Percentiles rank a stretch among this genome's conserved stretches.
These are phyloP conservation scores for Nansenia antarctica DNA, from an alignment of 2,113 vertebrate genomes.

Conservation along the genomic window DNA sequence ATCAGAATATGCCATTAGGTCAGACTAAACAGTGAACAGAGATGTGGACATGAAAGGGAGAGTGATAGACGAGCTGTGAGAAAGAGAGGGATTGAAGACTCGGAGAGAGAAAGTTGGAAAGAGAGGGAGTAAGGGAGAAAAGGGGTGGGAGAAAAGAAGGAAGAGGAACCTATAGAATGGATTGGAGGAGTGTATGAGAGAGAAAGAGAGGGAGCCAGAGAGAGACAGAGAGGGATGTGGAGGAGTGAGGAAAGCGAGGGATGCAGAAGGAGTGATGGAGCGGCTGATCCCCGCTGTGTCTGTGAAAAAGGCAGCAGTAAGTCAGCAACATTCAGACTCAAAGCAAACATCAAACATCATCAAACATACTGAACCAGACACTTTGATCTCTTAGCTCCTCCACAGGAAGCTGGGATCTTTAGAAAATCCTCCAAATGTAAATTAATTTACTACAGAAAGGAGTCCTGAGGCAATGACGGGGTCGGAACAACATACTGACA, in stretches of 20 bases:
- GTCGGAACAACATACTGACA: constrained; percentile 50
- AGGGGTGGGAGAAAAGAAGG: background rate
- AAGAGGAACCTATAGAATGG: too few relatives aligned
- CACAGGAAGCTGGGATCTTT: constrained; percentile 96
- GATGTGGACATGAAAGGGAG: too few relatives aligned
- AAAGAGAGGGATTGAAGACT: too few relatives aligned
- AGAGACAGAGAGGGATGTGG: background rate
- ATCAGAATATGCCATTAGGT: too few relatives aligned
- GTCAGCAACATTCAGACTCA: constrained; percentile 95
- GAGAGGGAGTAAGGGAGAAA: background rate
- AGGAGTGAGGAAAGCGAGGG: constrained; percentile 51
- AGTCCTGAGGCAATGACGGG: constrained; percentile 79
- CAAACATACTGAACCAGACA: constrained; percentile 88
- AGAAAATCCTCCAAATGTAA: constrained; percentile 97
- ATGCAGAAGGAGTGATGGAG: constrained; percentile 71
- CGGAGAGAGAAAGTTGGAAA: too few relatives aligned
- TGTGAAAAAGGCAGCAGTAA: constrained; percentile 88
- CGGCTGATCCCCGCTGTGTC: constrained; percentile 83
- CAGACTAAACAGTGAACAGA: too few relatives aligned
- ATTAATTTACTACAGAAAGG: constrained; percentile 91
- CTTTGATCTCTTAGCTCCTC: constrained; percentile 98
- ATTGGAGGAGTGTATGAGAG: too few relatives aligned
- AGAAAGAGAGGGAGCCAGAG: too few relatives aligned
- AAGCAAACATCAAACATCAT: constrained; percentile 96
- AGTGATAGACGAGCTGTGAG: too few relatives aligned